These are phyloP conservation scores for Megathymus violae DNA, from an alignment of 1,140 invertebrate genomes.

Conservation along the genomic window DNA sequence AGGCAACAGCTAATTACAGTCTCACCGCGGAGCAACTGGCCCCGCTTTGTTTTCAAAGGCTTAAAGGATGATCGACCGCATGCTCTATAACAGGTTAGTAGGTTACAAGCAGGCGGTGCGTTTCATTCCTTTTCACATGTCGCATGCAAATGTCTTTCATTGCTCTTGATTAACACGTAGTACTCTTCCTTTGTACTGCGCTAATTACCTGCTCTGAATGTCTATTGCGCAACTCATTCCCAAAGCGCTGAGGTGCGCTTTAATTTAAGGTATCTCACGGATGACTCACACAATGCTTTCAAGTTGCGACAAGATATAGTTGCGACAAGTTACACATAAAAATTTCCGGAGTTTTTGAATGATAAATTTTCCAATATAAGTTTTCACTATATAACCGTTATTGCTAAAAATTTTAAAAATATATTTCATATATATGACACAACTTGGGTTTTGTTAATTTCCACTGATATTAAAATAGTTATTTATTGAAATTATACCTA, in stretches of 20 bases:
- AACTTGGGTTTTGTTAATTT: no score
- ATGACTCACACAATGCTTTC: background rate
- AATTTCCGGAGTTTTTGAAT: no score
- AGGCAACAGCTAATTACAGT: conserved; percentile 35
- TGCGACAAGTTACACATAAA: no score
- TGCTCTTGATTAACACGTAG: conserved; percentile 19
- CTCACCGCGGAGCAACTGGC: conserved; percentile 30
- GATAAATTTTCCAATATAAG: no score
- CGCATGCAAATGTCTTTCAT: conserved; percentile 28
- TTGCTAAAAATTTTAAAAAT: no score
- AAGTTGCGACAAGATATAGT: background rate
- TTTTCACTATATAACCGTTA: no score
- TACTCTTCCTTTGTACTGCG: conserved; percentile 8
- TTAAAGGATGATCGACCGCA: conserved; percentile 31
- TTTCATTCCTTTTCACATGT: conserved; percentile 21
- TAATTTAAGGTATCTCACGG: background rate
- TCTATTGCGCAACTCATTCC: background rate
- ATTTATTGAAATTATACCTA: no score
- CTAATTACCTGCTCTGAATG: conserved; percentile 15
- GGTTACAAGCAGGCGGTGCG: conserved; percentile 27
- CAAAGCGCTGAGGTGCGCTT: background rate
- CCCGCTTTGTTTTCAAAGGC: conserved; percentile 26
- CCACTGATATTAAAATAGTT: no score
- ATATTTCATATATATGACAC: no score
- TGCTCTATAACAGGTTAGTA: conserved; percentile 31